These are phyloP conservation scores for Miltochrista miniata DNA, from an alignment of 2,888 invertebrate species.

Conservation along the genomic window DNA sequence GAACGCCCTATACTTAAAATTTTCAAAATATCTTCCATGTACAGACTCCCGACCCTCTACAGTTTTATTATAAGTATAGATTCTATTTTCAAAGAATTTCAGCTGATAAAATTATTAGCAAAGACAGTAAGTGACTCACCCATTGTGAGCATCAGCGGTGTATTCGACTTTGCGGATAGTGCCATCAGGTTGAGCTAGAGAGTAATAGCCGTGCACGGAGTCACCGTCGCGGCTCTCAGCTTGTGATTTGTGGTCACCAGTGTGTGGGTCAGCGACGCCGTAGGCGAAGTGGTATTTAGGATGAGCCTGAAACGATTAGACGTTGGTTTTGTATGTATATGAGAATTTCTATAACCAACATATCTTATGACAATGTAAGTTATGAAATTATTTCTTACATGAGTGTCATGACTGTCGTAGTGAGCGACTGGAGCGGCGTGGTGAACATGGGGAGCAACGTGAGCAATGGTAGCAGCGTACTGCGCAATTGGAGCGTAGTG, in stretches of 20 bases:
- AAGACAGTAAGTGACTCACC: constrained; percentile 27
- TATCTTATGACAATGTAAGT: background rate
- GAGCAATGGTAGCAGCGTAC: constrained; percentile 45
- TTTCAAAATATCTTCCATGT: no score
- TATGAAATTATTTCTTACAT: constrained; percentile 10
- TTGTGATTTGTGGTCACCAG: constrained; percentile 83
- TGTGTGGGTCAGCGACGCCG: constrained; percentile 80
- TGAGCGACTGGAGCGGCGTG: constrained; percentile 38
- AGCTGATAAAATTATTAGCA: background rate
- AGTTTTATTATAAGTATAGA: no score
- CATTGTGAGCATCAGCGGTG: constrained; percentile 55
- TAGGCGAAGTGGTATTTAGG: constrained; percentile 78
- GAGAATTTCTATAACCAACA: no score
- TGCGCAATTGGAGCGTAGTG: constrained; percentile 21
- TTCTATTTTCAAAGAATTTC: no score
- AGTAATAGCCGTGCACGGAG: constrained; percentile 83
- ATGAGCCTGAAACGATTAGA: constrained; percentile 48
- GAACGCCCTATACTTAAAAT: no score
- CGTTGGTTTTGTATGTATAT: background rate
- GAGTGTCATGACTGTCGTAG: constrained; percentile 42
- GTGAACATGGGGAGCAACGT: constrained; percentile 37
- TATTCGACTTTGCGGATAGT: constrained; percentile 79
- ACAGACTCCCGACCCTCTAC: no score
- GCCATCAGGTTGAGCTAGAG: constrained; percentile 80
- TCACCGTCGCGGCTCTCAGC: constrained; percentile 81